phyloP scores from a whole-genome alignment of 2,888 invertebrate genomes.

The Microctonus aethiopoides region DNA sequence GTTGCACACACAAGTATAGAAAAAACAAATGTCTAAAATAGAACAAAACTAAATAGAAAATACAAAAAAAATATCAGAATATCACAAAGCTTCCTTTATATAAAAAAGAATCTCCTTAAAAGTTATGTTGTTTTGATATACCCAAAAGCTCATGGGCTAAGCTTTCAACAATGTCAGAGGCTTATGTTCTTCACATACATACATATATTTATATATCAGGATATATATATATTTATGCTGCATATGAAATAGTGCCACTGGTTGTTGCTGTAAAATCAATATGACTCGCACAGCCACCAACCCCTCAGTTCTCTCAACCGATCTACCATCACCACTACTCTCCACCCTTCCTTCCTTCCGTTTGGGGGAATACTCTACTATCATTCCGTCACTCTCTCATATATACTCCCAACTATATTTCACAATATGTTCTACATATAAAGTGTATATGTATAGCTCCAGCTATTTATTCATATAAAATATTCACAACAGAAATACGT shows the following conservation, averaged over 20 bases:
- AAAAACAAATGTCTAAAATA: background rate
- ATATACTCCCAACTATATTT: constrained; percentile 17
- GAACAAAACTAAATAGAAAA: background rate
- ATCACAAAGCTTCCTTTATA: background rate
- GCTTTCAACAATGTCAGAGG: background rate
- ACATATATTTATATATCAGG: background rate
- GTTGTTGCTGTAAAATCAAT: constrained; percentile 63
- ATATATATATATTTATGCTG: background rate
- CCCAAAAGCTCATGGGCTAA: background rate
- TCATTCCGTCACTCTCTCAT: constrained; percentile 30
- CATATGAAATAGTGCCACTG: constrained; percentile 54
- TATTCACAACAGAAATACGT: constrained; percentile 1
- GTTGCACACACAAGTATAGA: background rate
- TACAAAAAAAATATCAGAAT: background rate
- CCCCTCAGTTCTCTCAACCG: background rate
- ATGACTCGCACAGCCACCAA: constrained; percentile 46
- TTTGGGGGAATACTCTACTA: constrained; percentile 15
- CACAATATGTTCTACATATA: constrained; percentile 20
- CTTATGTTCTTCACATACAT: background rate
- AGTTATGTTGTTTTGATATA: background rate
- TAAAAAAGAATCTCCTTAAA: background rate
- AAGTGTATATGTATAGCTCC: constrained; percentile 1
- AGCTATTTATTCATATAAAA: too few species aligned
- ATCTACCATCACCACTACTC: background rate
- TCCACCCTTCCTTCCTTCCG: constrained; percentile 15